Conservation (phyloP, 2,113 vertebrate genomes). For the Jaculus jaculus region DNA sequence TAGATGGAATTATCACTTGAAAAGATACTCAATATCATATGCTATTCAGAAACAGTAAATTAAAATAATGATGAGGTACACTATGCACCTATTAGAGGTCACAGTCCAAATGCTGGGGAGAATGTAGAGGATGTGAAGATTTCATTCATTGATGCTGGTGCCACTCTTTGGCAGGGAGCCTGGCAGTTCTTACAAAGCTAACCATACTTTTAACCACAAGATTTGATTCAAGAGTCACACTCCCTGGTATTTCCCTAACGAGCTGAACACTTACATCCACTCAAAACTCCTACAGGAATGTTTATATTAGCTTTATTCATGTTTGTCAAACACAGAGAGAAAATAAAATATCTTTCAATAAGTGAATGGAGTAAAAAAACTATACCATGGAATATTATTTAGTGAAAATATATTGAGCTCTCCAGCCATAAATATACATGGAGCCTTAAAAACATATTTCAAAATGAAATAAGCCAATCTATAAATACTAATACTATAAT, state of each 20-base stretch:
- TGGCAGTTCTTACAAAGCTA: background rate
- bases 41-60: background rate
- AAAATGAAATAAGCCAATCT: background rate
- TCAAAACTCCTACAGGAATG: background rate
- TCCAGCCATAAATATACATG: background rate
- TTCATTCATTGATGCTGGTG: background rate
- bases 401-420: background rate
- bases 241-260: background rate
- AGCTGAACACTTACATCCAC: background rate
- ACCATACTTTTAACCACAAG: background rate
- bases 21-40: background rate
- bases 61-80: background rate
- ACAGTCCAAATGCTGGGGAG: background rate
- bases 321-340: background rate
- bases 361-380: background rate
- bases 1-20: background rate
- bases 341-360: background rate
- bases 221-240: background rate
- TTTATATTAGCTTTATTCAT: background rate
- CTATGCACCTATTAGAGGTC: background rate
- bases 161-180: background rate
- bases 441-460: background rate
- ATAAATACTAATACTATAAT: background rate
- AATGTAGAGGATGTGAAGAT: background rate
- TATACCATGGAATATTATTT: background rate